Evolutionary conservation across 2,888 invertebrate genomes (phyloP), one percentile per base, ranked within the genome.

Genomic region (Argynnis bischoffii): DNA sequence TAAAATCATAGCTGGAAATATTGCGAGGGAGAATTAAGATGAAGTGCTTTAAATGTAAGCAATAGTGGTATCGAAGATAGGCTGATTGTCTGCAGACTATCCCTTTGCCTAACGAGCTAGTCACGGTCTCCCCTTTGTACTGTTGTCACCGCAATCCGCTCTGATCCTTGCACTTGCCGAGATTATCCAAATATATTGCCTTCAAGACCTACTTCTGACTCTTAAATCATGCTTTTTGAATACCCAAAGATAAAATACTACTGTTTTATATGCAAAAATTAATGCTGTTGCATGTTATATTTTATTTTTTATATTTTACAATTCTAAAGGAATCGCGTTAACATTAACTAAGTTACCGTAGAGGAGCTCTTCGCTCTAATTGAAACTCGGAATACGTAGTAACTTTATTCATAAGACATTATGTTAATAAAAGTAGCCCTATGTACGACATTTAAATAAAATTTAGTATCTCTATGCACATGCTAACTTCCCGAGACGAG

Each of bases 31-130:
- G 69, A 70, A 70, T 71, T 69, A 69, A 68, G 59, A 65, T 63
- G 63, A 67, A 67, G 70, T 64, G 60, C 56, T 66, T 72, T 66
- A 72, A 74, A 69, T 72, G 69, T 69, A 71, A 74, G 70, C 71
- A 71, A 71, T 73, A 72, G 70, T 70, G 71, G 64, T 73, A 70
- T 72, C 70, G 66, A 72, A 70, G 73, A 69, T 70, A 69, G 68
- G 55, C 69, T 77, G 76, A 77, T 78, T 79, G 76, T 76, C 76
- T 74, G 70, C 66, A 71, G 74, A 72, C 73, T 76, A 72, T 71
- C 71, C 73, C 75, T 75, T 73, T 66, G 72, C 74, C 74, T 86
- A 86, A 86, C 86, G 84, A 87, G 81, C 79, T 77, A 73, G 76
- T 77, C 77, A 72, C 73, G 73, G 70, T 73, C 70, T 70, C 76